Conservation (phyloP, 2,888 invertebrate species). For the Machimus atricapillus region DNA sequence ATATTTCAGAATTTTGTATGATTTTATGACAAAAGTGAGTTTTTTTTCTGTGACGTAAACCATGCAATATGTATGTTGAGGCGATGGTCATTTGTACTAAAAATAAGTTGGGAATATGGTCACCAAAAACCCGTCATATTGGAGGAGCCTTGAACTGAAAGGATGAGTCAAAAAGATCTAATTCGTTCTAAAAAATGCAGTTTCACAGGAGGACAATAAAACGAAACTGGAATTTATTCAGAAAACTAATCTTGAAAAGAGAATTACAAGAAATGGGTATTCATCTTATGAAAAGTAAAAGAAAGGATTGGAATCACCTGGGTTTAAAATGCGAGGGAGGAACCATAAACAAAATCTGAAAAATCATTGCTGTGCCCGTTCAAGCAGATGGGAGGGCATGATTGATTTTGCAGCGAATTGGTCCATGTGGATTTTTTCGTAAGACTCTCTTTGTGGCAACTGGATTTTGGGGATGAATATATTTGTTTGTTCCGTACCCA, state of each 20-base stretch:
- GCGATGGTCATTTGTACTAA: neutral
- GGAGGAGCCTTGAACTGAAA: neutral
- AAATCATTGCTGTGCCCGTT: neutral
- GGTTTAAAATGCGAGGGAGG: neutral
- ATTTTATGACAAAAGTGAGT: neutral
- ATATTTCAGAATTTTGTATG: conserved; percentile 6
- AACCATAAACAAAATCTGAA: neutral
- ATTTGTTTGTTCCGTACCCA: neutral
- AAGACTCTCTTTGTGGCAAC: neutral
- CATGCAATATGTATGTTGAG: neutral
- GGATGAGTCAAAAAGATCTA: neutral
- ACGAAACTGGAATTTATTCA: neutral
- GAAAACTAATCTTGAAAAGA: neutral
- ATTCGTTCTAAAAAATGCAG: neutral
- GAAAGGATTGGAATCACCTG: neutral
- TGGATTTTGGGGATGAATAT: neutral
- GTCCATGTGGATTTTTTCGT: neutral
- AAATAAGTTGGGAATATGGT: neutral
- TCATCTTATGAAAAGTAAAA: neutral
- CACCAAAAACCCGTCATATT: neutral
- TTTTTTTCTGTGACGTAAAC: neutral
- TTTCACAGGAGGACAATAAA: neutral
- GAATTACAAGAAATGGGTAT: neutral
- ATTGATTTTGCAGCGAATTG: neutral
- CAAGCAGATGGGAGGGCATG: neutral